Evolutionary conservation across 2,797 vertebrate genomes (phyloP).

Genomic region (Alosa sapidissima): DNA sequence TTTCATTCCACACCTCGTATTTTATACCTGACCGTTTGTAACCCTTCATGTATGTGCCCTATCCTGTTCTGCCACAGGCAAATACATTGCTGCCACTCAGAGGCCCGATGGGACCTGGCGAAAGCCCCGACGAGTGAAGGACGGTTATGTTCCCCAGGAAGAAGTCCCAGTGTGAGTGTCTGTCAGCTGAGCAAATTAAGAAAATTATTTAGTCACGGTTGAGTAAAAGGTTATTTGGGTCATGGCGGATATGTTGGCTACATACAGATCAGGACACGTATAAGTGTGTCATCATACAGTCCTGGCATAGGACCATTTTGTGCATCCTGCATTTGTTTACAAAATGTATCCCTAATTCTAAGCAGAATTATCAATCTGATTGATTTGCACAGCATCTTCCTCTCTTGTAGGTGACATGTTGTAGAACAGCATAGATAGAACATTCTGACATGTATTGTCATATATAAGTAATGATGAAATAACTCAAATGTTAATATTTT

Average conservation of each 20-base stretch:
- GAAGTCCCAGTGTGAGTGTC: conserved; percentile 92
- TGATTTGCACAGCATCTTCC: too few species aligned
- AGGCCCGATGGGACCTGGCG: conserved; percentile 94
- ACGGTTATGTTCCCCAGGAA: conserved; percentile 93
- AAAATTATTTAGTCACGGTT: background rate
- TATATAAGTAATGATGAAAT: background rate
- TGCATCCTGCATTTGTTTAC: too few species aligned
- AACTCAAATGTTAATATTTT: background rate
- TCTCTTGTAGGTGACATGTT: too few species aligned
- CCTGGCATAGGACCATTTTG: too few species aligned
- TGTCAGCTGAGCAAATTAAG: background rate
- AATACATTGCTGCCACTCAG: conserved; percentile 93
- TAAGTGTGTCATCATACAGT: background rate
- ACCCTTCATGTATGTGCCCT: background rate
- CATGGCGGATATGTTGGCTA: background rate
- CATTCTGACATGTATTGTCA: too few species aligned
- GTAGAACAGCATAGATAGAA: background rate
- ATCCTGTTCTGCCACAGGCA: conserved; percentile 72
- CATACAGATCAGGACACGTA: background rate
- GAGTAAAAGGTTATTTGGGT: background rate
- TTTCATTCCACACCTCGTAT: background rate
- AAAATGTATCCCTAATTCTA: too few species aligned
- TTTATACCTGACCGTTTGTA: background rate
- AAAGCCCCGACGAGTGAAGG: conserved; percentile 89
- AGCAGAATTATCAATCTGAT: too few species aligned